Percentiles rank a stretch among this genome's conserved stretches.
These are phyloP conservation scores for Coluber constrictor DNA, from an alignment of 2,797 vertebrate species.

Conservation along the genomic window DNA sequence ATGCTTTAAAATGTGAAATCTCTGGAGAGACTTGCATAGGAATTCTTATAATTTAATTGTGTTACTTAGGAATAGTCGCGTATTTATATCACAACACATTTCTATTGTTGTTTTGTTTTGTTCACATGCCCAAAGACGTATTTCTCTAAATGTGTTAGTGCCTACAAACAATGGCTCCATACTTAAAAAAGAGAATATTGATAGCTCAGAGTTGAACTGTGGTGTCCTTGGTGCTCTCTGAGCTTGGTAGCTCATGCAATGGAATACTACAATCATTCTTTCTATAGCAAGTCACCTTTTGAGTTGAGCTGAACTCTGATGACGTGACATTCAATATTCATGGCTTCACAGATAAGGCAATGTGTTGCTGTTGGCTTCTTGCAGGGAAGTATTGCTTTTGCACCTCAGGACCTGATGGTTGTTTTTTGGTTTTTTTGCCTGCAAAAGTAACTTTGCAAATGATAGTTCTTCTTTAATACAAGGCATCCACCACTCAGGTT, in stretches of 20 bases:
- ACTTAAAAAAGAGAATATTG: neutral
- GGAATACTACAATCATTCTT: neutral
- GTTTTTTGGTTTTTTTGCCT: neutral
- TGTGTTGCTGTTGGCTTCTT: neutral
- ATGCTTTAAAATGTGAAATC: neutral
- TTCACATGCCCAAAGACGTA: neutral
- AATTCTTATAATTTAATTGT: neutral
- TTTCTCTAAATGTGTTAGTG: neutral
- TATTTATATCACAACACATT: neutral
- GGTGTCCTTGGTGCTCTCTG: neutral
- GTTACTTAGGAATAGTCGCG: neutral
- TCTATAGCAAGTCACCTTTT: neutral
- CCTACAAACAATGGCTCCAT: neutral
- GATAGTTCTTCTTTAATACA: neutral
- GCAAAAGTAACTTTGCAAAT: neutral
- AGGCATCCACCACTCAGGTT: neutral
- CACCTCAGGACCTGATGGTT: neutral
- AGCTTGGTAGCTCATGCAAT: neutral
- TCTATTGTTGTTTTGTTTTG: neutral
- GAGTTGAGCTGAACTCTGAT: neutral
- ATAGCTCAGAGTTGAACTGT: neutral
- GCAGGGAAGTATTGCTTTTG: neutral
- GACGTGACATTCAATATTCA: neutral
- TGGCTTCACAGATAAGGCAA: neutral
- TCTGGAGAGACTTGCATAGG: neutral